Base-by-base conservation (phyloP, 2,113 vertebrate genomes). In the Poeciliopsis prolifica region DNA sequence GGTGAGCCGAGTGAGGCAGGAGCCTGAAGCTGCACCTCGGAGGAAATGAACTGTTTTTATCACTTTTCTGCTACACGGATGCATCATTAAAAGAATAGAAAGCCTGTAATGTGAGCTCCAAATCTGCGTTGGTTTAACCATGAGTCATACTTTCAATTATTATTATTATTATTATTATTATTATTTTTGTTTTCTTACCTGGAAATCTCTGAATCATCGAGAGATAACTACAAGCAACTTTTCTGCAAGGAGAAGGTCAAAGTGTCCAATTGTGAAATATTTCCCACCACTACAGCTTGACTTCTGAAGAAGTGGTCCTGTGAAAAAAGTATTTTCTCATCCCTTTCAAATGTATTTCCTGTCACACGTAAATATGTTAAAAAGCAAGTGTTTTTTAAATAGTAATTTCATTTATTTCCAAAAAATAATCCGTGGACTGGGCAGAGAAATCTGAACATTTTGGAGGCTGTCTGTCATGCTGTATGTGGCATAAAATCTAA, bases 131-230 rank as follows among this genome's bases (percentile, higher is more conserved):
- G 3, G 6, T 58, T 72, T 6, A 37, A 68, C 80, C 44, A 48
- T 48, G 72, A 78, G 37, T 87, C 77, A 82, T 37, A 8, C 13
- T 80, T 74, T 33, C 17, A 22, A 65, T 37, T 37, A 9, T 37
- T 37, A 12, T 48, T 30, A 14, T 6, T 33, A 35, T 44, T 51
- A 24, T 1, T 24, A 5, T 6, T 35, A 11, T 44, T 54, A n/a
- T 1, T 24, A 6, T 24, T 58, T 31, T 31, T 4, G 30, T 31
- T 24, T 28, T 68, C 63, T 33, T 61, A 58, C 66, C 51, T 13
- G 75, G 70, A 78, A 81, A 5, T 24, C 1, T 58, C 19, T 58
- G 51, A 58, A 58, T 58, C 51, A 22, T 58, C 51, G n/a, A n/a
- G 24, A 58, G 51, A 58, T n/a, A 58, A 24, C 51, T 48, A 48